Base-by-base conservation (phyloP, 2,797 vertebrate genomes). In the Halcyon leucocephala region DNA sequence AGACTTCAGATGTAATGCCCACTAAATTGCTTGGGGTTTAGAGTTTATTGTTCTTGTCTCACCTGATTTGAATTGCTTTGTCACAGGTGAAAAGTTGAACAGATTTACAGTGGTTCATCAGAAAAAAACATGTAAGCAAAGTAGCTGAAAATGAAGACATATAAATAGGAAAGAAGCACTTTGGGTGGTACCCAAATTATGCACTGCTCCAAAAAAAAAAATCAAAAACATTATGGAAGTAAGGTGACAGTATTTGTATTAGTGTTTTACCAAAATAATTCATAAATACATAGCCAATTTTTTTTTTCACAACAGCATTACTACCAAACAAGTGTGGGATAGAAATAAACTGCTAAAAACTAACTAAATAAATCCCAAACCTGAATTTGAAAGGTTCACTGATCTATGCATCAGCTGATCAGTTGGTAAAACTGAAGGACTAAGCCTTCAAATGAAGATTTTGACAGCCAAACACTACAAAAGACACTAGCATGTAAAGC, bases 211-310 rank as follows among this genome's bases (percentile, higher is more conserved):
- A 67, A 88, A 92, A 42, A 42, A 49, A 48, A 48, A 24, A 48
- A 48, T 82, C 49, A 18, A 58, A 87, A 81, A 52, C 13, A 83
- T 83, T 89, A 78, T 44, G 42, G 46, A 61, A 95, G 9, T 61
- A 86, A 91, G 39, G 83, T 57, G 54, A 90, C 49, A 69, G 33
- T 48, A 83, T 80, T 83, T 76, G 8, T 52, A 86, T 80, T 84
- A 69, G 31, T 79, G 21, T 67, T 94, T 79, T 85, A 82, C n/a
- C 58, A 70, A 86, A 93, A 84, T 71, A 86, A 72, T 39, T 82
- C 15, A 70, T 44, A 52, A 82, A 70, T 48, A 66, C 7, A 25
- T 37, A 41, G 28, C 26, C 25, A 13, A 3, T 54, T 19, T 5
- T 12, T 55, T 55, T 71, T 82, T 79, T 37, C 35, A 65, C 49